Percentiles rank a stretch among this genome's conserved stretches.
phyloP scores from a whole-genome alignment of 35 echinoderm and acorn worm genomes.

The Heliocidaris tuberculata region DNA sequence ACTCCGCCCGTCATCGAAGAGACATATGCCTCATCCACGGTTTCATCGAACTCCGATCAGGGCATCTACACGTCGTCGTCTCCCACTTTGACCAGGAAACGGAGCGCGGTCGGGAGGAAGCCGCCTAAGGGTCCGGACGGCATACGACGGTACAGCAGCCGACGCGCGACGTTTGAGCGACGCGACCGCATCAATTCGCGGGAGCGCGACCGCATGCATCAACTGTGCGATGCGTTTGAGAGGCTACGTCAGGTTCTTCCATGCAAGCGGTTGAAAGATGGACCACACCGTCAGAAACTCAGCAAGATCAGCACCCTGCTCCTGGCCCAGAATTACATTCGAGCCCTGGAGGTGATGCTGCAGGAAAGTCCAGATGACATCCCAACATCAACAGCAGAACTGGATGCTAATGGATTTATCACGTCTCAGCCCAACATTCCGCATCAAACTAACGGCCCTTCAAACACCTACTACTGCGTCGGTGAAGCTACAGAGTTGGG shows the following conservation, averaged over 20 bases:
- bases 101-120: conserved; percentile 16
- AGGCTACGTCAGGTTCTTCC: conserved; percentile 78
- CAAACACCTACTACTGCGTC: neutral
- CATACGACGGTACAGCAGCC: conserved; percentile 60
- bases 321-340: conserved; percentile 89
- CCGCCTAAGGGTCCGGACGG: conserved; percentile 40
- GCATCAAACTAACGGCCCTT: neutral
- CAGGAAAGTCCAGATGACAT: conserved; percentile 46
- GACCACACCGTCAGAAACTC: conserved; percentile 74
- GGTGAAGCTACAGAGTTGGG: neutral
- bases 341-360: conserved; percentile 85
- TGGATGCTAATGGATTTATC: neutral
- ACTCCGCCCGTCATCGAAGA: neutral
- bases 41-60: neutral
- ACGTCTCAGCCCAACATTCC: neutral
- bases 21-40: neutral
- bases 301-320: conserved; percentile 90
- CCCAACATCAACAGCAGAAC: neutral
- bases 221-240: conserved; percentile 94
- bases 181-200: conserved; percentile 91
- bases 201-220: conserved; percentile 92
- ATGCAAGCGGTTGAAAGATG: conserved; percentile 66
- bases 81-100: neutral
- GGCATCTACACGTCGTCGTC: neutral
- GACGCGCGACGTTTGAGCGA: conserved; percentile 66